Conservation (phyloP, 2,888 invertebrate genomes). For the Diploptera punctata region DNA sequence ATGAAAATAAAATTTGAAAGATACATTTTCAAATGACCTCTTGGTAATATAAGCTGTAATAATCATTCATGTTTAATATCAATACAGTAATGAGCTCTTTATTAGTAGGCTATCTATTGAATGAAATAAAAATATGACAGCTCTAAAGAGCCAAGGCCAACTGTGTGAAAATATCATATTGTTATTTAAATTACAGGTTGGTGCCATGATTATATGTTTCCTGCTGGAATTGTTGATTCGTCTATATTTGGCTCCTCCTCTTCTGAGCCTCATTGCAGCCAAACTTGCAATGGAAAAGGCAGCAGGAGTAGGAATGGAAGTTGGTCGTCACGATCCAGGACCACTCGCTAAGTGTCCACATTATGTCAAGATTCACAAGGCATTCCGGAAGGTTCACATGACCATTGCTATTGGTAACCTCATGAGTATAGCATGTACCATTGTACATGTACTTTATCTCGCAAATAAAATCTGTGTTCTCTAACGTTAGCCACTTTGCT, state of each 20-base stretch:
- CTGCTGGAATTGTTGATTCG: slow-evolving; percentile 77
- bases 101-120: too few relatives aligned
- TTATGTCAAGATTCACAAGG: slow-evolving; percentile 75
- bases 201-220: slow-evolving; percentile 69
- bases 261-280: slow-evolving; percentile 73
- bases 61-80: too few relatives aligned
- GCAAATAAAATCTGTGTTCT: slow-evolving; percentile 56
- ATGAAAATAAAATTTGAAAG: too few relatives aligned
- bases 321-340: slow-evolving; percentile 75
- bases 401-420: slow-evolving; percentile 83
- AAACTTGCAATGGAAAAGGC: slow-evolving; percentile 78
- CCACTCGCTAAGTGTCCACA: slow-evolving; percentile 77
- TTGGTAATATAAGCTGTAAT: too few relatives aligned
- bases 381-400: slow-evolving; percentile 79
- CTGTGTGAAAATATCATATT: too few relatives aligned
- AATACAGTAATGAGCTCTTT: too few relatives aligned
- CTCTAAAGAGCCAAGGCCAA: too few relatives aligned
- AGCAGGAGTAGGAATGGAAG: slow-evolving; percentile 79
- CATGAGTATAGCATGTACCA: slow-evolving; percentile 69
- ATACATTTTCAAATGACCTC: too few relatives aligned
- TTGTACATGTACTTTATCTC: slow-evolving; percentile 71
- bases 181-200: slow-evolving; percentile 71
- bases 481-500: not conserved
- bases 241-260: slow-evolving; percentile 76
- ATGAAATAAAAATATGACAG: too few relatives aligned